Evolutionary conservation across 1,140 invertebrate species (phyloP), one percentile per base, ranked within the genome.

Genomic region (Philotrypesis tridentata): DNA sequence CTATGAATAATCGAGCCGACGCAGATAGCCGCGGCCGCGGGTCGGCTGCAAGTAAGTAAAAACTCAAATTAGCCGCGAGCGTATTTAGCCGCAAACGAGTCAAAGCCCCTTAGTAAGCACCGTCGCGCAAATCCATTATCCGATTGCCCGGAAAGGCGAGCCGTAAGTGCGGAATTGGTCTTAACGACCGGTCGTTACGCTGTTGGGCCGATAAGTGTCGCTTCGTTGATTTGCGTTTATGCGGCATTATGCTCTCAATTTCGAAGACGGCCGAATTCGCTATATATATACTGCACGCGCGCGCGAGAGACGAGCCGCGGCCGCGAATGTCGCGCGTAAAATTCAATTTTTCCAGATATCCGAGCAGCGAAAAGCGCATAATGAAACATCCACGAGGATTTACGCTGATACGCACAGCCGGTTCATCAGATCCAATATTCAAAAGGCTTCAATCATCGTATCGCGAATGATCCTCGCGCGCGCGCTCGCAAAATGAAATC

Each of bases 141-240:
- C 76, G 74, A 77, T 77, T 77, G 74, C 37, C n/a, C 40, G 11
- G 65, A 55, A 29, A 79, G 65, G 76, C 12, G 40, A 33, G 43
- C n/a, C 40, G 27, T 70, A 67, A 77, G 60, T 65, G 37, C 61
- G 23, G 61, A 77, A 79, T 79, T 70, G 40, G 65, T 60, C 76
- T 70, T 70, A 79, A 79, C 65, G 65, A 70, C 40, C 76, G 76
- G 76, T 79, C 76, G 76, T 79, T 79, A 79, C 8, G 21, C 55
- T 63, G 17, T 76, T 37, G 74, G n/a, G 29, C 60, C 74, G 74
- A 74, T 76, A 76, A 70, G 76, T 75, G 55, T 70, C 33, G 48
- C 40, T 43, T 67, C 74, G 63, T 79, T 70, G 65, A 79, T 79
- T 79, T 70, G 76, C 76, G 65, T 43, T 70, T 79, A 68, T 70